Evolutionary conservation across 2,113 vertebrate species (phyloP).

Genomic region (Polypterus senegalus): DNA sequence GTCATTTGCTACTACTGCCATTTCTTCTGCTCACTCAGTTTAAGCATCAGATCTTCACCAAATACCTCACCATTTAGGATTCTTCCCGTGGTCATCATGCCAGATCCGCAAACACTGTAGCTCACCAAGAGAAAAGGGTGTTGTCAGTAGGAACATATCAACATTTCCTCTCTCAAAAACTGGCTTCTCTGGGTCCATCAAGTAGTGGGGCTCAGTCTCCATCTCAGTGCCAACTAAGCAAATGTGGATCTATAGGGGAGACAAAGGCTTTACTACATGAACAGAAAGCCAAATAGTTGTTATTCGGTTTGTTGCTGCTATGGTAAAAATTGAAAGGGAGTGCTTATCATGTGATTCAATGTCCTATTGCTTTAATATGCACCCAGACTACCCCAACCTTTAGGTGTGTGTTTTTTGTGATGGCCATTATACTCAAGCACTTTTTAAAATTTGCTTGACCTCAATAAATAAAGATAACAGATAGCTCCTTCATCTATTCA

Average conservation of each 20-base stretch:
- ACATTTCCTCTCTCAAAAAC: conserved; percentile 55
- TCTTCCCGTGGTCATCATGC: conserved; percentile 56
- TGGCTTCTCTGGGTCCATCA: conserved; percentile 50
- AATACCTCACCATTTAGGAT: conserved; percentile 52
- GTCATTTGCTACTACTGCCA: neutral
- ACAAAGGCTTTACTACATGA: too few species aligned
- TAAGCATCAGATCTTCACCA: neutral
- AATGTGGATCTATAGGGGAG: conserved; percentile 44
- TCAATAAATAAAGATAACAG: too few species aligned
- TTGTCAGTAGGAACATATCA: conserved; percentile 60
- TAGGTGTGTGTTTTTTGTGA: too few species aligned
- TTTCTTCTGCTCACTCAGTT: neutral
- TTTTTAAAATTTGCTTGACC: too few species aligned
- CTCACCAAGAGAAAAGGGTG: conserved; percentile 49
- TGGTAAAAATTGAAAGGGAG: neutral
- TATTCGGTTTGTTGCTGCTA: too few species aligned
- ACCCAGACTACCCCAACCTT: too few species aligned
- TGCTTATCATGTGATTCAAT: neutral
- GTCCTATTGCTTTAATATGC: too few species aligned
- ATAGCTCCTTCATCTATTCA: too few species aligned
- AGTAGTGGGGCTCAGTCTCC: conserved; percentile 40
- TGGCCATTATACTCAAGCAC: too few species aligned
- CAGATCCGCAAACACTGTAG: conserved; percentile 51
- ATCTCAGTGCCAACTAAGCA: conserved; percentile 54
- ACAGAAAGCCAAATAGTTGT: too few species aligned